phyloP scores from a whole-genome alignment of 2,113 vertebrate genomes.

The Calonectris borealis region DNA sequence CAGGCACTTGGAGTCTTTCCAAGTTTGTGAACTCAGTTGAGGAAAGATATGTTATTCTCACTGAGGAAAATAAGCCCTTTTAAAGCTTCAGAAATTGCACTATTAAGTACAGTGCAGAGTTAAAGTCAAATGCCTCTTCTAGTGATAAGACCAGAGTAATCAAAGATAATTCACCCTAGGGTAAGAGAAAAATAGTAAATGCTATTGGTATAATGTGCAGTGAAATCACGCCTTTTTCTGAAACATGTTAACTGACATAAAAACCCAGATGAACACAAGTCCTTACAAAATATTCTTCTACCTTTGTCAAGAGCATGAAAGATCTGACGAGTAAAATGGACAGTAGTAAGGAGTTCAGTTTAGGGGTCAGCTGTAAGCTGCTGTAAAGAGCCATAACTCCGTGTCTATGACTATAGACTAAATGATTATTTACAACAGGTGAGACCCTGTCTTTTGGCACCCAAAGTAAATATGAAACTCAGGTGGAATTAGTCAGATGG shows the following conservation, averaged over 20 bases:
- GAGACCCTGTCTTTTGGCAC: not conserved
- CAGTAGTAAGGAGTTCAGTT: not conserved
- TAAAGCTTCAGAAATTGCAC: not conserved
- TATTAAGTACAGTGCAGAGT: not conserved
- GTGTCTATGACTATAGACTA: not conserved
- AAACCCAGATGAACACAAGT: not conserved
- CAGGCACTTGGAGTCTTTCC: not conserved
- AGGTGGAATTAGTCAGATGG: not conserved
- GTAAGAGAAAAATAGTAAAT: not conserved
- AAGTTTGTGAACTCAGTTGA: not conserved
- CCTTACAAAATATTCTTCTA: not conserved
- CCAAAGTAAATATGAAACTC: not conserved
- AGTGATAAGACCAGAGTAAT: not conserved
- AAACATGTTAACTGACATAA: not conserved
- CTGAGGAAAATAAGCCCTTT: not conserved
- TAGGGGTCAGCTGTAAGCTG: not conserved
- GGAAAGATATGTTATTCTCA: not conserved
- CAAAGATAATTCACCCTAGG: not conserved
- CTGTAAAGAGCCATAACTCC: not conserved
- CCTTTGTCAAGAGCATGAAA: not conserved
- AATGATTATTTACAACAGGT: not conserved
- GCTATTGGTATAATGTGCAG: not conserved
- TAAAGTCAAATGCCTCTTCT: not conserved
- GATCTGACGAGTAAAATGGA: not conserved
- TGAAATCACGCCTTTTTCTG: not conserved